Conservation (phyloP, 2,797 vertebrate genomes). For the Emys orbicularis region DNA sequence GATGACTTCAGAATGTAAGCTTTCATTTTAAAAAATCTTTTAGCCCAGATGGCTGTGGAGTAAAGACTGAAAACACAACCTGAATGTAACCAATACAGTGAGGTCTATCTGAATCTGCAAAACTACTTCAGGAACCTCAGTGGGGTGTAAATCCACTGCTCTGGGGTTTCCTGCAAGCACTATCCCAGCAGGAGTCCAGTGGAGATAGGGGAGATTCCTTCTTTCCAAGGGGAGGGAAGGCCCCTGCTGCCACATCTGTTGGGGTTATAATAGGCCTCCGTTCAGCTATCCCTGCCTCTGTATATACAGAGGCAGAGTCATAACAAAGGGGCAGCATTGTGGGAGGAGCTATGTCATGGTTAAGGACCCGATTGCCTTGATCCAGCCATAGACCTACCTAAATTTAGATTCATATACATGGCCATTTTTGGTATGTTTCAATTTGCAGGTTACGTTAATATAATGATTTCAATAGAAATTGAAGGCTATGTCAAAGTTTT, state of each 20-base stretch:
- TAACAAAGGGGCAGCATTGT: neutral
- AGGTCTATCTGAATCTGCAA: neutral
- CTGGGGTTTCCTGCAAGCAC: neutral
- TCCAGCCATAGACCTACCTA: neutral
- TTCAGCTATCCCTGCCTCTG: neutral
- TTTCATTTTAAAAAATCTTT: neutral
- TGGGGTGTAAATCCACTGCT: too few species aligned
- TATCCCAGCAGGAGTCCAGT: neutral
- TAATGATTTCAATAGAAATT: slow-evolving; percentile 42
- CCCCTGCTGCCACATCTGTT: neutral
- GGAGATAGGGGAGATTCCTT: neutral
- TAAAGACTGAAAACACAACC: neutral
- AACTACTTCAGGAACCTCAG: neutral
- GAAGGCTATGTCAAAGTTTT: neutral
- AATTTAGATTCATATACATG: neutral
- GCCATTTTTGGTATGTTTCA: neutral
- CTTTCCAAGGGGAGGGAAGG: neutral
- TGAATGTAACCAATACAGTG: neutral
- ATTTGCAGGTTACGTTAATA: slow-evolving; percentile 26
- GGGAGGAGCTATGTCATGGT: neutral
- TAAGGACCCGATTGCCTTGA: neutral
- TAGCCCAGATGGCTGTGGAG: neutral
- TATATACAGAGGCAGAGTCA: neutral
- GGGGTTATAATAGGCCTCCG: neutral
- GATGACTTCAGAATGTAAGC: neutral